These are phyloP conservation scores for Leucoraja erinaceus DNA, from an alignment of 2,113 vertebrate genomes.

Conservation along the genomic window DNA sequence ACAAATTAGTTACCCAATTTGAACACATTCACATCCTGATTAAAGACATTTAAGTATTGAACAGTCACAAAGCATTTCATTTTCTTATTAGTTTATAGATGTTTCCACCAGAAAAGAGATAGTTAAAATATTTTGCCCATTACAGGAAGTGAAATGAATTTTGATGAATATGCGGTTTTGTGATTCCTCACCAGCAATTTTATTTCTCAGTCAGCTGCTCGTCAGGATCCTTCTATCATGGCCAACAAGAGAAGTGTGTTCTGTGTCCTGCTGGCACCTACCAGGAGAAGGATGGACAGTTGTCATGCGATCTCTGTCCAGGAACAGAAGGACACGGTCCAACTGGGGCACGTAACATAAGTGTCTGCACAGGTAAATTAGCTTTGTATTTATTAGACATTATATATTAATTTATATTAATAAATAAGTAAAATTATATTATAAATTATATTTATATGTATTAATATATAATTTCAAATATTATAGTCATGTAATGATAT, in stretches of 20 bases:
- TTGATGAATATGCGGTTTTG: neutral
- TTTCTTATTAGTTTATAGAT: neutral
- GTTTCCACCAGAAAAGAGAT: neutral
- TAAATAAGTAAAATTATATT: no score
- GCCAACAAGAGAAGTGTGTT: constrained; percentile 86
- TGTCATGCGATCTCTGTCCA: constrained; percentile 92
- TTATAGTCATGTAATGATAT: no score
- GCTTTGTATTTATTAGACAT: no score
- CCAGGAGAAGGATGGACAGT: constrained; percentile 94
- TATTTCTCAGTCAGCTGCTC: constrained; percentile 87
- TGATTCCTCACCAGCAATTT: constrained; percentile 47
- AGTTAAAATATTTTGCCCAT: neutral
- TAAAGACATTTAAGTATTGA: no score
- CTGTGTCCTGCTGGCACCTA: constrained; percentile 87
- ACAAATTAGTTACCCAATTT: neutral
- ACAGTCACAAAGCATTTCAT: neutral
- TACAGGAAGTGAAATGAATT: neutral
- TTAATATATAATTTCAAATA: no score
- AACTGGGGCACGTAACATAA: constrained; percentile 79
- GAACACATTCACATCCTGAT: neutral
- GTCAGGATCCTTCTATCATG: constrained; percentile 90
- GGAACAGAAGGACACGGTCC: constrained; percentile 85
- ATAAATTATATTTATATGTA: no score
- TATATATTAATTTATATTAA: no score
- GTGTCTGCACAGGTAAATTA: constrained; percentile 77